Evolutionary conservation across 2,797 vertebrate genomes (phyloP), one percentile per base, ranked within the genome.

Genomic region (Characodon lateralis): DNA sequence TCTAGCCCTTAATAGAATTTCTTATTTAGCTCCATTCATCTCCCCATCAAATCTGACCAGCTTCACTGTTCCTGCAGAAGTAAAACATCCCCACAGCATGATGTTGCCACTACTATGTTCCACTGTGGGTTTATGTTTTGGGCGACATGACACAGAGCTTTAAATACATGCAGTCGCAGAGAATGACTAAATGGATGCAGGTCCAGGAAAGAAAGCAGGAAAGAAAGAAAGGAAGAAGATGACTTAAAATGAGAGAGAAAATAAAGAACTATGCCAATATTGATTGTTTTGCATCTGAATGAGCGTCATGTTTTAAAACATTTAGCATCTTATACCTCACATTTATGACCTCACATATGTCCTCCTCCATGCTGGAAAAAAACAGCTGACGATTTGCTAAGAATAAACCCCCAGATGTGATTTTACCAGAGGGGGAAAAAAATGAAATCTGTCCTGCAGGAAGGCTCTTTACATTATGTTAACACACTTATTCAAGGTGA

Each of bases 401-500:
- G 88, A 92, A 93, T 94, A 93, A 70, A 86, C 88, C 81, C 82
- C 78, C 92, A 90, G 75, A 87, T 93, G 88, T 89, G 88, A 89
- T 87, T 89, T 91, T 88, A 91, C 87, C 72, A 76, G 85, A 84
- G 84, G 77, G 86, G 83, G 68, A 46, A 5, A 76, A 76, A 87
- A 90, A 89, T 89, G 83, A 85, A 76, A 92, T 89, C 83, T 84
- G 86, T 89, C 87, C 88, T 84, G 86, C 78, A 72, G 28, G 72
- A 87, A 81, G 89, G 83, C 88, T 88, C 88, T 90, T 92, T 90
- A 92, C 87, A 87, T 92, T 84, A 89, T 89, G 79, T 85, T 91
- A 92, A 93, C 94, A 94, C 87, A 93, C 89, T 94, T 94, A 82
- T 78, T 90, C 92, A 95, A 94, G 94, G 94, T 95, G 92, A 87